Evolutionary conservation across 2,888 invertebrate genomes (phyloP), one percentile per base, ranked within the genome.

Genomic region (Crocallis elinguaria): DNA sequence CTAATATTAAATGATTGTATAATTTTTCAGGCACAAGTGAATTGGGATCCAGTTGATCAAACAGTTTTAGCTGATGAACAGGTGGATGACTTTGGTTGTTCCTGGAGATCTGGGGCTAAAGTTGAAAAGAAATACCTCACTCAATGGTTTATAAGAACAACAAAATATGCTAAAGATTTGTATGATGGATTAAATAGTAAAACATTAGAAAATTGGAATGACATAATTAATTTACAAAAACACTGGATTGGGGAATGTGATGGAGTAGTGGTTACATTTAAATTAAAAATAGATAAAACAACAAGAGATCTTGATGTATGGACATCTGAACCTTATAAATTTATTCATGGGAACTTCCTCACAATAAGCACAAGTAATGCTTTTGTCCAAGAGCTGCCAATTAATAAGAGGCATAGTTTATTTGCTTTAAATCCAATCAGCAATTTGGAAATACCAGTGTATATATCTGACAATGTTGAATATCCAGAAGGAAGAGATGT

Each of bases 61-160:
- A 99, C 99, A 2, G 99, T 99, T 1, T 86, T 99, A 60, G 99
- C 99, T 3, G 97, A 99, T 86, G 99, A 99, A 81, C 99, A 99
- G 92, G 98, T 99, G 2, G 98, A 98, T 88, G 94, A 94, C 37
- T 93, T 95, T 71, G 97, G 98, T 8, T 93, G 93, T 70, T 98
- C 98, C 0, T 99, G 99, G 99, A 93, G 99, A 53, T 99, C 99
- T 3, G 99, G 99, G 1, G 99, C 98, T 5, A 94, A 95, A 85
- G 98, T 98, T 5, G 97, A 99, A 82, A 97, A 96, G 73, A 96
- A 95, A 82, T 86, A 95, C 52, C 92, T 99, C 0, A 95, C 94
- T 25, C 99, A 99, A 77, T 99, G 99, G 99, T 99, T 97, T 83
- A 93, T 99, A 23, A 95, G 94, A 83, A 98, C 98, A 0, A 98